Percentiles rank a stretch among this genome's conserved stretches.
Conservation (phyloP, 2,888 invertebrate genomes). For the Spodoptera exigua region DNA sequence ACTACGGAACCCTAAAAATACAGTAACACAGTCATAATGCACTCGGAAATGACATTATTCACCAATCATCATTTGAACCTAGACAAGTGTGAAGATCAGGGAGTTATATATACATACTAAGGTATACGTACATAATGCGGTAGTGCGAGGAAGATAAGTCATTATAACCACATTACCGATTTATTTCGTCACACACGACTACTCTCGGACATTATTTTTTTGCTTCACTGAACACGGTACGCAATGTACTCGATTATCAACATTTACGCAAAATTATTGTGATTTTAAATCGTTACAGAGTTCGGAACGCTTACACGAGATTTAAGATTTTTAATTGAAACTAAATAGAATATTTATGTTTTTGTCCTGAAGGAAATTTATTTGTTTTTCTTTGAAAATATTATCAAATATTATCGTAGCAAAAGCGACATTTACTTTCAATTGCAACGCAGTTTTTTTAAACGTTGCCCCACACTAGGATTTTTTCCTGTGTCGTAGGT, state of each 20-base stretch:
- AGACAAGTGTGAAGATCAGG: conserved; percentile 31
- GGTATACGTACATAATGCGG: conserved; percentile 33
- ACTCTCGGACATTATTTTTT: conserved; percentile 45
- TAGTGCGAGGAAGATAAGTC: conserved; percentile 54
- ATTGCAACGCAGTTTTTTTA: too few relatives aligned
- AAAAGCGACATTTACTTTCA: too few relatives aligned
- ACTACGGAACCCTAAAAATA: too few relatives aligned
- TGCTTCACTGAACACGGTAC: conserved; percentile 27
- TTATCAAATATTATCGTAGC: too few relatives aligned
- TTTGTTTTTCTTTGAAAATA: too few relatives aligned
- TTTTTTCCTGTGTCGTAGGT: too few relatives aligned
- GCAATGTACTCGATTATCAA: conserved; percentile 27
- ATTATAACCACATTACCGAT: conserved; percentile 77
- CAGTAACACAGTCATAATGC: too few relatives aligned
- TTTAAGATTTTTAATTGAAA: too few relatives aligned
- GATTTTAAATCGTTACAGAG: conserved; percentile 25
- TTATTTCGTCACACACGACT: conserved; percentile 73
- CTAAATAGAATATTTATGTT: too few relatives aligned
- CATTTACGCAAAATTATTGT: conserved; percentile 40
- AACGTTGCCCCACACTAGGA: too few relatives aligned
- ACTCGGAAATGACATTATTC: too few relatives aligned
- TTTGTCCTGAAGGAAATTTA: too few relatives aligned
- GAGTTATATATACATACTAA: conserved; percentile 42
- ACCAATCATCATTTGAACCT: conserved; percentile 22
- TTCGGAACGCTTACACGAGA: neutral